phyloP scores from a whole-genome alignment of 2,113 vertebrate species.

The Brachypteracias leptosomus region DNA sequence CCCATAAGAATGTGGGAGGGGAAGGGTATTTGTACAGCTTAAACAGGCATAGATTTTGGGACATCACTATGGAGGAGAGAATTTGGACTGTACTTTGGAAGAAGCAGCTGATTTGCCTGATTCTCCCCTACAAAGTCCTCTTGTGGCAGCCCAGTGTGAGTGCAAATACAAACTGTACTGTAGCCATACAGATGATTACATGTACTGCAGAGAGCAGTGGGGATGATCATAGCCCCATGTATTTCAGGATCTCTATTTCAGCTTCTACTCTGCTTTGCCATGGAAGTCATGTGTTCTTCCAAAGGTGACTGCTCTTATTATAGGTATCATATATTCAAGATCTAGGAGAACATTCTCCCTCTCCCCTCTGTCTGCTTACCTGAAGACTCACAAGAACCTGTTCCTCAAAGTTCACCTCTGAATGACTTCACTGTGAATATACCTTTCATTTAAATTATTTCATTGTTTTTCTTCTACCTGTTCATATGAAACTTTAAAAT shows the following conservation, averaged over 20 bases:
- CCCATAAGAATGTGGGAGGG: background rate
- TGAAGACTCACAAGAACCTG: background rate
- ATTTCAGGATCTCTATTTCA: background rate
- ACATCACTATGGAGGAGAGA: background rate
- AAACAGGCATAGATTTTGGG: background rate
- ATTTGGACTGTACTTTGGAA: background rate
- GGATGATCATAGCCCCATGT: fast-evolving
- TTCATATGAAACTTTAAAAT: background rate
- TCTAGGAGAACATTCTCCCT: background rate
- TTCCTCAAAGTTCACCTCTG: background rate
- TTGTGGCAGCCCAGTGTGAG: background rate
- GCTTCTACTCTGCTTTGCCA: background rate
- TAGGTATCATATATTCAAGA: background rate
- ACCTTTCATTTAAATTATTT: background rate
- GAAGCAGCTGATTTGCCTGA: background rate
- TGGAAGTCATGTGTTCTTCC: background rate
- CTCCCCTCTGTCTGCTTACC: background rate
- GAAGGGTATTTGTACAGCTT: background rate
- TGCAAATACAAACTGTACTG: background rate
- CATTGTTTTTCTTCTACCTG: background rate
- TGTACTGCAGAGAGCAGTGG: background rate
- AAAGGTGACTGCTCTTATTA: background rate
- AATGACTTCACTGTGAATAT: background rate
- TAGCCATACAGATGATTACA: background rate
- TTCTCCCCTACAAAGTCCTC: background rate